Evolutionary conservation across 2,797 vertebrate species (phyloP), one percentile per base, ranked within the genome.

Genomic region (Urosaurus nigricauda): DNA sequence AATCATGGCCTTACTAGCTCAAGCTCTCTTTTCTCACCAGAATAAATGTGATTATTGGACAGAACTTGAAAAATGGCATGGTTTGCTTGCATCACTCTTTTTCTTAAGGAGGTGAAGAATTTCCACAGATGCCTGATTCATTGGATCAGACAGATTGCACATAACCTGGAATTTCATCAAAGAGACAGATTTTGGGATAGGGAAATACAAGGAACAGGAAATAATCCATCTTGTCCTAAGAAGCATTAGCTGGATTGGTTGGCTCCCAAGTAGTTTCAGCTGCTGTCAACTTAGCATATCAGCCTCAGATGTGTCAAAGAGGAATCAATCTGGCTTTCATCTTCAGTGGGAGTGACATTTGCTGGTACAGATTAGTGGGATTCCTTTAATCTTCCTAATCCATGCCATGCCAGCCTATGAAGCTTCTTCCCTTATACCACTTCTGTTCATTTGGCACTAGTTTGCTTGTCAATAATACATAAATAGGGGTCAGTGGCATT

Each of bases 1-100:
- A 93, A 92, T 82, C 58, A 89, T 90, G 86, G 86, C 95, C 88
- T 88, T 85, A 86, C 90, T 79, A n/a, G 91, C 94, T 68, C 40
- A 90, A 68, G 51, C 91, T 94, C 79, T 89, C 75, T 94, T 95
- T 91, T 91, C 83, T 85, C 81, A 79, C 0, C 13, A 0, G 51
- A 47, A 47, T 60, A 83, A 89, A 17, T 53, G 90, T 92, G 14
- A 35, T 26, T 89, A 91, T 89, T 51, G 93, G 88, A 84, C 53
- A 43, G 63, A 87, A 26, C n/a, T 70, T 70, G 43, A 40, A 79
- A 11, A 60, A 87, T 79, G 92, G 71, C 85, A 17, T 81, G 32
- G 83, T 35, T 83, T 90, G 70, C 85, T 93, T 87, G 60, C 92
- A 95, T 88, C 73, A 87, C 32, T 85, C 84, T 90, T 80, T 88